A percentile compares a stretch with the other conserved stretches of the same genome.
Evolutionary conservation across 1,140 invertebrate species (phyloP).

Genomic region (Drosophila subpulchrella): DNA sequence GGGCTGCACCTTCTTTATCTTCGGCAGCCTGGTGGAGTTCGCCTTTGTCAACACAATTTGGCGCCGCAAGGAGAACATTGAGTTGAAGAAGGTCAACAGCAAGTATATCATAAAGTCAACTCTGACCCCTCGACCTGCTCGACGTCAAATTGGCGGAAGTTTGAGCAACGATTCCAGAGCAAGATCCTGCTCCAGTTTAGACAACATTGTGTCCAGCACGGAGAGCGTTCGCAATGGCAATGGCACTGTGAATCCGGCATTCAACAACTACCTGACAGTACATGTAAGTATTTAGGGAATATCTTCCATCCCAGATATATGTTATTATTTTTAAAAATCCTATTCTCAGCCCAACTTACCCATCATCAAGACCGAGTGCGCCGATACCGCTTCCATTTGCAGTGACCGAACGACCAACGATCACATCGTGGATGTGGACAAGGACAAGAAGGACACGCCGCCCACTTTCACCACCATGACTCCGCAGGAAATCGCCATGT

Average conservation of each 20-base stretch:
- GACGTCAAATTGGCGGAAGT: slow-evolving; percentile 87
- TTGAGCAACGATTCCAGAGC: slow-evolving; percentile 85
- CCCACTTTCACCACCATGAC: slow-evolving; percentile 90
- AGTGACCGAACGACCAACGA: slow-evolving; percentile 64
- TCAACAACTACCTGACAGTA: slow-evolving; percentile 89
- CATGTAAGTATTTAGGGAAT: slow-evolving; percentile 60
- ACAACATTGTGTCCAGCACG: slow-evolving; percentile 80
- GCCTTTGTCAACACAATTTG: slow-evolving; percentile 95
- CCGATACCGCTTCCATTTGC: slow-evolving; percentile 67
- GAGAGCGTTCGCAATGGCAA: slow-evolving; percentile 78
- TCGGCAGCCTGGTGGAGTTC: slow-evolving; percentile 94
- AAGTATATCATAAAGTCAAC: slow-evolving; percentile 94
- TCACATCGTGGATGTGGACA: slow-evolving; percentile 75
- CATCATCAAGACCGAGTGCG: slow-evolving; percentile 78
- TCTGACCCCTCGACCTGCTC: slow-evolving; percentile 89
- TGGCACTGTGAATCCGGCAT: slow-evolving; percentile 70
- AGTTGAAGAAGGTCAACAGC: slow-evolving; percentile 93
- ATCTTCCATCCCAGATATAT: too few species aligned
- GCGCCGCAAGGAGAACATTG: slow-evolving; percentile 92
- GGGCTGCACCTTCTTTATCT: slow-evolving; percentile 93
- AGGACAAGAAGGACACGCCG: slow-evolving; percentile 66
- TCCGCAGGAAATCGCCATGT: slow-evolving; percentile 93
- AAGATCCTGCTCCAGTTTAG: slow-evolving; percentile 90
- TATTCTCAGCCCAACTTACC: slow-evolving; percentile 63
- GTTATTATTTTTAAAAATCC: fast-evolving